Conservation (phyloP, 2,888 invertebrate genomes). For the Aethes cnicana region DNA sequence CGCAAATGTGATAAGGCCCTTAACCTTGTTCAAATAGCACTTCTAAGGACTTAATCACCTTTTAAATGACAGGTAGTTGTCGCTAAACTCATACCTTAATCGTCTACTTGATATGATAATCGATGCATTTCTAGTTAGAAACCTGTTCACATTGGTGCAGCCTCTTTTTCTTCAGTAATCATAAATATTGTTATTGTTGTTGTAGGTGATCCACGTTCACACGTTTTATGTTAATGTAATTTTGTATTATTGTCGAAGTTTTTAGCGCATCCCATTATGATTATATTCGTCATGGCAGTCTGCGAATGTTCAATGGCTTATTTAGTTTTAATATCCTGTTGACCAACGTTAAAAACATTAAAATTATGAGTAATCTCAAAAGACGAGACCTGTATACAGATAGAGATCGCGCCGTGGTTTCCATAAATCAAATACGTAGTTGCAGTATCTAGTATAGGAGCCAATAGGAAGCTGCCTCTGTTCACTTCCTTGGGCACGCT, state of each 20-base stretch:
- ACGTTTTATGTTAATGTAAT: slow-evolving; percentile 30
- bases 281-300: slow-evolving; percentile 9
- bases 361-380: no score
- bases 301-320: not conserved
- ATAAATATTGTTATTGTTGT: slow-evolving; percentile 32
- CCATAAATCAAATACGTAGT: slow-evolving; percentile 6
- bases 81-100: slow-evolving; percentile 8
- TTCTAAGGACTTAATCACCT: not conserved
- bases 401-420: no score
- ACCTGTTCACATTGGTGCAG: slow-evolving; percentile 30
- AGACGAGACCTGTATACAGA: no score
- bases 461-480: slow-evolving; percentile 1
- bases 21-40: not conserved
- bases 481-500: slow-evolving; percentile 8
- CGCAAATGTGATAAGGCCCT: no score
- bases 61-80: not conserved
- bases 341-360: no score
- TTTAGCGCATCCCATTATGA: slow-evolving; percentile 23
- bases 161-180: slow-evolving; percentile 27
- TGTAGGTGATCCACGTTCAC: slow-evolving; percentile 22
- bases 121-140: slow-evolving; percentile 30
- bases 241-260: slow-evolving; percentile 27
- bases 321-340: no score
- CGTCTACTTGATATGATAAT: not conserved
- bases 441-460: no score